Evolutionary conservation across 2,113 vertebrate genomes (phyloP), one percentile per base, ranked within the genome.

Genomic region (Pseudopodoces humilis): DNA sequence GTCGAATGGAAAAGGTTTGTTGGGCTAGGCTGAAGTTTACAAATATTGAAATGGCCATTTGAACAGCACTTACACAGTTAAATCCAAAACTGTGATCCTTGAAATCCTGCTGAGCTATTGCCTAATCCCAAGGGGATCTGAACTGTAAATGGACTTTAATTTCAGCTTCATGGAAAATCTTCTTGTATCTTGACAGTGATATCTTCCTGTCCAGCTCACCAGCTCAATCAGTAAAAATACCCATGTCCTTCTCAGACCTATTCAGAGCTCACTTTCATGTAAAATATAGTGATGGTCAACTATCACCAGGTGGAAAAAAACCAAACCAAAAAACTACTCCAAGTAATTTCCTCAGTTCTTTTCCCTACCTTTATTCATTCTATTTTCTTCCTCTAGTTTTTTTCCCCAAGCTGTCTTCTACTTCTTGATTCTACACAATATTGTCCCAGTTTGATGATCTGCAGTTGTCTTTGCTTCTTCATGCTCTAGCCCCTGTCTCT

Each of bases 271-370:
- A 11, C 21, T 46, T 63, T 30, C 7, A 4, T 50, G 15, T 37
- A 46, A 70, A 75, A 67, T 31, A 15, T 7, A 28, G 31, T 19
- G 63, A 15, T 11, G 2, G 13, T 47, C 27, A 81, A 9, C 20
- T 31, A 15, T n/a, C 10, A 7, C 13, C 6, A 13, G 44, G 11
- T 13, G 5, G 2, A 27, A 49, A 49, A 86, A 27, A 3, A 0
- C 0, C 8, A 20, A 41, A 33, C 6, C 6, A 18, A 43, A 15
- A 43, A 43, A 49, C 16, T n/a, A 6, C 5, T n/a, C 33, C 18
- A 52, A 31, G 10, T 39, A 41, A 44, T 15, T 71, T 79, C 17
- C 19, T 88, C 62, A 23, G 7, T 50, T 85, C 46, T 78, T 55
- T 21, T 23, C 37, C 13, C 18, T 18, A 56, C 6, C 7, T 19